A percentile compares a stretch with the other conserved stretches of the same genome.
Conservation (phyloP, 2,113 vertebrate species). For the Odobenus rosmarus region DNA sequence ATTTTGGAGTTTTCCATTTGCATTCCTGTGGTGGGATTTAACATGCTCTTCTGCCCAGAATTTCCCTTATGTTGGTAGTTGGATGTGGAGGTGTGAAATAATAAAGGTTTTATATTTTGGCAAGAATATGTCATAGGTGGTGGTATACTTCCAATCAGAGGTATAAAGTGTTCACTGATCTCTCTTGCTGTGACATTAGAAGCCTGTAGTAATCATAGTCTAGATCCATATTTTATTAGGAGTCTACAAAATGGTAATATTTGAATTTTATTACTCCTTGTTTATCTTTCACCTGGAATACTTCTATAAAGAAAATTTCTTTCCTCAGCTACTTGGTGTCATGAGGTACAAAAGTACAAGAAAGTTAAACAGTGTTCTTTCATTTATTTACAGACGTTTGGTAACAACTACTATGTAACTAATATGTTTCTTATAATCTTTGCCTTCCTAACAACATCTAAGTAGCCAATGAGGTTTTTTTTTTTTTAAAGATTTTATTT, state of each 20-base stretch:
- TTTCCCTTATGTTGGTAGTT: not conserved
- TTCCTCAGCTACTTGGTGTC: not conserved
- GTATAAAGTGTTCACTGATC: not conserved
- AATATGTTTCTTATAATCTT: not conserved
- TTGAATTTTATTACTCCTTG: not conserved
- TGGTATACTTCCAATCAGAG: not conserved
- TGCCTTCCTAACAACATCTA: not conserved
- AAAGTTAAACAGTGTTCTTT: not conserved
- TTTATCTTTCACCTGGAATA: not conserved
- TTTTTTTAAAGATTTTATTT: not conserved
- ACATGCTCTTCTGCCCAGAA: not conserved
- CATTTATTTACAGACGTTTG: not conserved
- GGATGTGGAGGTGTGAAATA: not conserved
- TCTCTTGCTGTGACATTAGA: not conserved
- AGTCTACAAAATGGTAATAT: not conserved
- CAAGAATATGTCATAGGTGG: not conserved
- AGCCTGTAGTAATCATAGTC: not conserved
- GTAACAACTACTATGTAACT: not conserved
- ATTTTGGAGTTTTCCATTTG: not conserved
- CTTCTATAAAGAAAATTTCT: not conserved
- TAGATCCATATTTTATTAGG: not conserved
- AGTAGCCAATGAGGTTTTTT: not conserved
- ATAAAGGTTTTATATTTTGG: not conserved
- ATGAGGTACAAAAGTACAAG: not conserved
- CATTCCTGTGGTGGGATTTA: not conserved